Conservation (phyloP, 1,140 invertebrate species). For the Eurosta solidaginis region DNA sequence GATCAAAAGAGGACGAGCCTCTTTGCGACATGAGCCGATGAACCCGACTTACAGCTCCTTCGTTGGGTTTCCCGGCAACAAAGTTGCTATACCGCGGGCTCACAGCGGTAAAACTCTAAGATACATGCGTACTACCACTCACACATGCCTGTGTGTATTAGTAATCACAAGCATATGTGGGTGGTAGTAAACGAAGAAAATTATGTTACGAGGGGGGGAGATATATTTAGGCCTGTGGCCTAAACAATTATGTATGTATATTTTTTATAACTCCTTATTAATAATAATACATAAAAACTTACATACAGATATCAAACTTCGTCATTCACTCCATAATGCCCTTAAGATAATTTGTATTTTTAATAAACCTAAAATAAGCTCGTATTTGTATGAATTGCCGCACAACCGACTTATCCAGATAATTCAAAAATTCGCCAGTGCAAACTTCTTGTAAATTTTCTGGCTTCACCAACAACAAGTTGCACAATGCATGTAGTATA, state of each 20-base stretch:
- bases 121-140: too few relatives aligned
- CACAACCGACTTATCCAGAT: slow-evolving; percentile 83
- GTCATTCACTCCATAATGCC: slow-evolving; percentile 50
- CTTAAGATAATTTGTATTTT: slow-evolving; percentile 55
- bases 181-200: too few relatives aligned
- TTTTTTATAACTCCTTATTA: background rate
- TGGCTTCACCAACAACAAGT: slow-evolving; percentile 92
- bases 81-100: too few relatives aligned
- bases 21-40: too few relatives aligned
- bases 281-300: background rate
- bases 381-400: slow-evolving; percentile 92
- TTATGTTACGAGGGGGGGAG: too few relatives aligned
- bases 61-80: too few relatives aligned
- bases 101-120: too few relatives aligned
- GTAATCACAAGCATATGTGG: too few relatives aligned
- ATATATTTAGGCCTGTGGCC: too few relatives aligned
- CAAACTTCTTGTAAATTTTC: slow-evolving; percentile 96
- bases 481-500: slow-evolving; percentile 92
- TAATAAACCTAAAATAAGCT: slow-evolving; percentile 67
- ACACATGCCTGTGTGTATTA: too few relatives aligned
- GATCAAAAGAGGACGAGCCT: too few relatives aligned
- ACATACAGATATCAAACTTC: background rate
- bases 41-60: too few relatives aligned
- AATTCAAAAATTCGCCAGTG: slow-evolving; percentile 86
- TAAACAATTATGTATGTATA: background rate